Base-by-base conservation (phyloP, 2,888 invertebrate genomes). In the Hydropsyche betteni region DNA sequence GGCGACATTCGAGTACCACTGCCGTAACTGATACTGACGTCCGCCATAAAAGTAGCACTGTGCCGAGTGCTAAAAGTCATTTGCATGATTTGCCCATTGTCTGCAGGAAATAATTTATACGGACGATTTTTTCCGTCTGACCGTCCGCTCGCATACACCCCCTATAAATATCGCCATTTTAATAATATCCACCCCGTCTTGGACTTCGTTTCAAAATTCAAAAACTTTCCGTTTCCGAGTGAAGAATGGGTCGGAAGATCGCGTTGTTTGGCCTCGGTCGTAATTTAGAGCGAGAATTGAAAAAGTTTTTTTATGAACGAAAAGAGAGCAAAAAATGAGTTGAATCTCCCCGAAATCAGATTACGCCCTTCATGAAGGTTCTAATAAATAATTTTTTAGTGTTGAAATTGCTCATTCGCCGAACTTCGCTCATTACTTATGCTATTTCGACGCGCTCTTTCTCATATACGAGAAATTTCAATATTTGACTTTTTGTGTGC, bases 201-300 rank as follows among this genome's bases (percentile, higher is more conserved):
- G 58, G 72, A 36, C 55, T 72, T 36, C 72, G 52, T 72, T 72
- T 58, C 72, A 72, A 72, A 72, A 72, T 72, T 72, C 72, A 72
- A 72, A 72, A 72, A 72, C 58, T 72, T 72, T 72, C 55, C 58
- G 58, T 72, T 72, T 72, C 14, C 72, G 70, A 72, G 58, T 72
- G 58, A 72, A 55, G 58, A 72, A 72, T 72, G 72, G 72, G 52
- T 58, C 58, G 55, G 72, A 72, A 38, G 55, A 55, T 72, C 61
- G 34, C 61, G 34, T 72, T 55, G 36, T 72, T 44, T 55, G 50
- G 53, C 70, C 52, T 53, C 70, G 51, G 53, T 16, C 72, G 72
- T 72, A 72, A 72, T 72, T 72, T 72, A 72, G 55, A 72, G 44
- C 72, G 72, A 72, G 72, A 72, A 72, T 72, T 72, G 72, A 72